Conservation (phyloP, 2,113 vertebrate species). For the Macaca mulatta region DNA sequence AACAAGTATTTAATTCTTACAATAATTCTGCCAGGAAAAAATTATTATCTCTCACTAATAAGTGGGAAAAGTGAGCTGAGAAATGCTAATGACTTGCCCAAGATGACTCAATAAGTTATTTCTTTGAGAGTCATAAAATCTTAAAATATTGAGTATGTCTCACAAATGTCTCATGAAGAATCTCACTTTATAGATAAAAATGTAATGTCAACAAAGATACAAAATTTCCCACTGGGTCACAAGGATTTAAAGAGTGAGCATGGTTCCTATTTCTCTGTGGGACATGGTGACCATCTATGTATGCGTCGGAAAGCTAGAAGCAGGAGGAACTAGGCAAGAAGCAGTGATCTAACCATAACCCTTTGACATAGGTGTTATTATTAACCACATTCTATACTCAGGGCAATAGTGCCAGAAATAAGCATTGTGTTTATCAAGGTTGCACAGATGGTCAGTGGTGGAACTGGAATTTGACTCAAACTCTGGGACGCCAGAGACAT, state of each 20-base stretch:
- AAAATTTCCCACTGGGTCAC: background rate
- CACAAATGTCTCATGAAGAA: background rate
- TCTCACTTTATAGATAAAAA: background rate
- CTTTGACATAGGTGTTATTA: background rate
- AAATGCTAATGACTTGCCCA: background rate
- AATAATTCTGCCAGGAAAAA: background rate
- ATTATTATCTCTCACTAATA: background rate
- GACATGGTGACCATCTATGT: background rate
- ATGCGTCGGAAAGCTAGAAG: background rate
- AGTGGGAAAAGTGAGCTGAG: background rate
- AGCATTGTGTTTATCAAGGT: too few relatives aligned
- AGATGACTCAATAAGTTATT: background rate
- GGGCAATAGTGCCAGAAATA: background rate
- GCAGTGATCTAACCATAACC: background rate
- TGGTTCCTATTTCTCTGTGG: background rate
- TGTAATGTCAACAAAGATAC: background rate
- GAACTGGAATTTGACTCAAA: background rate
- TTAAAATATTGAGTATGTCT: background rate
- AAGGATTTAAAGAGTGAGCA: background rate
- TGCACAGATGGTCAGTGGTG: background rate
- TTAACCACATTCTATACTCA: background rate
- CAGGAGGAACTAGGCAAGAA: background rate
- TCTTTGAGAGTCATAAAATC: background rate
- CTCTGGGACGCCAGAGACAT: background rate
- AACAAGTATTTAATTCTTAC: background rate